phyloP scores from a whole-genome alignment of 2,888 invertebrate genomes.

The Drosophila pegasa region DNA sequence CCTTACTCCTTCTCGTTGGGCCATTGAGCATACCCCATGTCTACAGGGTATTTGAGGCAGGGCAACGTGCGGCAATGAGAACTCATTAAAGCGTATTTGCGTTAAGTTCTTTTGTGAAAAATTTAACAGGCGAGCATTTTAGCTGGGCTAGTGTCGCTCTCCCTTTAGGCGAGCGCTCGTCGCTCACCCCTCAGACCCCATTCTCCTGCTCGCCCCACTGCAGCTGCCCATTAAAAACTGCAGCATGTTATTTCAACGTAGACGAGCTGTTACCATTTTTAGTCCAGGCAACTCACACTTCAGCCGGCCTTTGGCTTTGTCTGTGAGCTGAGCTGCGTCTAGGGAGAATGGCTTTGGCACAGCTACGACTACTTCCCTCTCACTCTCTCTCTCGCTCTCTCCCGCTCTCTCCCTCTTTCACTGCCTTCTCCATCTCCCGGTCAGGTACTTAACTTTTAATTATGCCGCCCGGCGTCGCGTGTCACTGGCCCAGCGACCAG shows the following conservation, averaged over 20 bases:
- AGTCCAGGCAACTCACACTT: neutral
- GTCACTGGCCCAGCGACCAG: constrained; percentile 35
- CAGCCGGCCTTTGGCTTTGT: neutral
- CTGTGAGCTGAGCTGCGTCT: constrained; percentile 7
- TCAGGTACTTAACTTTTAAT: constrained; percentile 67
- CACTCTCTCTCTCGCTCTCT: neutral
- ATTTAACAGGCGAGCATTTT: constrained; percentile 50
- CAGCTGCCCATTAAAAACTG: constrained; percentile 41
- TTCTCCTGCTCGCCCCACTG: neutral
- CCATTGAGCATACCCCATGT: neutral
- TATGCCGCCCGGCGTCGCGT: constrained; percentile 54
- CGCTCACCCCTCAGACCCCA: neutral
- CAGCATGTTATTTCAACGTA: constrained; percentile 15
- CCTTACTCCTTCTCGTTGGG: accelerated
- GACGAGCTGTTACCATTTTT: constrained; percentile 9
- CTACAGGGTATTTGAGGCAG: constrained; percentile 4
- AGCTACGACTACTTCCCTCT: neutral
- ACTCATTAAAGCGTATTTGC: constrained; percentile 61
- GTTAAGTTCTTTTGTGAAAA: constrained; percentile 47
- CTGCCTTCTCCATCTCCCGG: constrained; percentile 25
- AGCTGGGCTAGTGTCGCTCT: constrained; percentile 25
- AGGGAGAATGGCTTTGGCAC: constrained; percentile 7
- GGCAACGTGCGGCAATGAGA: constrained; percentile 24
- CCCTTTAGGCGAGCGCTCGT: neutral
- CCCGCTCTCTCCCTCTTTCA: neutral